These are phyloP conservation scores for Carcharodon carcharias DNA, from an alignment of 2,797 vertebrate genomes.

Conservation along the genomic window DNA sequence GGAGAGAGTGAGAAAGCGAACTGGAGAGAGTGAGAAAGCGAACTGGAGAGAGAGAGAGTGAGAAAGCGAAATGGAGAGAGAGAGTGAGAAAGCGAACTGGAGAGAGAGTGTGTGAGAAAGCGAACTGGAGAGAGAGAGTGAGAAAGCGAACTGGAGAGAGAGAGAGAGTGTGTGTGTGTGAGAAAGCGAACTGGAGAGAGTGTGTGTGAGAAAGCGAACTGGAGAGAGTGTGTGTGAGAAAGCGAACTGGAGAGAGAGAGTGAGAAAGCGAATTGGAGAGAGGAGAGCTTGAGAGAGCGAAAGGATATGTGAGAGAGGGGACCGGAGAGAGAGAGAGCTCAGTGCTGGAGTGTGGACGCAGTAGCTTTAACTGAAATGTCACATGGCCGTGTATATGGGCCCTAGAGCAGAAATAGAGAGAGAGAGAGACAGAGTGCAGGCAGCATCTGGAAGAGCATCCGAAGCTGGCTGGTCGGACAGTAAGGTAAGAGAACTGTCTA, in stretches of 20 bases:
- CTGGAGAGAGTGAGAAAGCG: too few relatives aligned
- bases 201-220: too few relatives aligned
- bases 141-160: not conserved
- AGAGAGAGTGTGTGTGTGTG: not conserved
- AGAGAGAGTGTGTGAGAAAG: not conserved
- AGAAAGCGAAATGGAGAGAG: not conserved
- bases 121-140: not conserved
- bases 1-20: not conserved
- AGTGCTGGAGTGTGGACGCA: not conserved
- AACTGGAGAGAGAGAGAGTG: not conserved
- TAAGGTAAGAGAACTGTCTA: not conserved
- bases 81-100: not conserved
- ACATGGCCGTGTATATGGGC: not conserved
- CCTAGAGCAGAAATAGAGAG: not conserved
- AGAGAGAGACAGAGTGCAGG: not conserved
- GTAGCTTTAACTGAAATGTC: not conserved
- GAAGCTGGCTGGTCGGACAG: not conserved
- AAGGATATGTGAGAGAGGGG: not conserved
- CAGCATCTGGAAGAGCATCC: not conserved
- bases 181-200: too few relatives aligned
- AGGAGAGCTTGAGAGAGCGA: not conserved
- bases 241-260: too few relatives aligned
- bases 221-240: too few relatives aligned
- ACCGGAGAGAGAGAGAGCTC: not conserved
- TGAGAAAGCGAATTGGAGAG: too few relatives aligned